phyloP scores from a whole-genome alignment of 2,888 invertebrate genomes.

The Schizaphis graminum region DNA sequence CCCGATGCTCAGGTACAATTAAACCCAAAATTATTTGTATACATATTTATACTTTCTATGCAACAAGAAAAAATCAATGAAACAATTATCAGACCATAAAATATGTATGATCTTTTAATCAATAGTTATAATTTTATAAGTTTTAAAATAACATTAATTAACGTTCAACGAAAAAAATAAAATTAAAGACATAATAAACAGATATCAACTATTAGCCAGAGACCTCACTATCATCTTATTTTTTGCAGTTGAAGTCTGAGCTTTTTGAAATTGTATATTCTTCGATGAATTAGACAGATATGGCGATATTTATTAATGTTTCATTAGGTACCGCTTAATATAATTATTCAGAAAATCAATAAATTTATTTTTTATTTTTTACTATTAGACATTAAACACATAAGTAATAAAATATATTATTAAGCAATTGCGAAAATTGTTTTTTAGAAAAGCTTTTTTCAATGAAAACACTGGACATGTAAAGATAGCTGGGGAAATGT shows the following conservation, averaged over 20 bases:
- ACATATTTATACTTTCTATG: background rate
- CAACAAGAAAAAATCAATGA: background rate
- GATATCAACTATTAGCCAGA: background rate
- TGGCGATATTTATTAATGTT: background rate
- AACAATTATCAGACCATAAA: background rate
- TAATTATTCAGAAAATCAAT: background rate
- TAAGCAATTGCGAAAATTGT: background rate
- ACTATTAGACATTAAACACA: background rate
- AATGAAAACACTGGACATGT: conserved; percentile 69
- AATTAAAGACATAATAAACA: background rate
- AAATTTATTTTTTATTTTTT: background rate
- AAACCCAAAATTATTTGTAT: background rate
- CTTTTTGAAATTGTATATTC: background rate
- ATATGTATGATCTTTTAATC: background rate
- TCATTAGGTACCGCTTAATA: background rate
- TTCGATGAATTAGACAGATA: background rate
- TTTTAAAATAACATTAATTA: background rate
- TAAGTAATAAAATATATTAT: background rate
- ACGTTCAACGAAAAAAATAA: background rate
- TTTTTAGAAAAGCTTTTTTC: conserved; percentile 28
- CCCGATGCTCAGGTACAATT: conserved; percentile 71
- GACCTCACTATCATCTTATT: background rate
- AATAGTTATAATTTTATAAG: background rate
- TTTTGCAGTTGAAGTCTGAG: background rate
- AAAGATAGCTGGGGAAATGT: conserved; percentile 77